Evolutionary conservation across 2,888 invertebrate genomes (phyloP), one percentile per base, ranked within the genome.

Genomic region (Beris chalybata): DNA sequence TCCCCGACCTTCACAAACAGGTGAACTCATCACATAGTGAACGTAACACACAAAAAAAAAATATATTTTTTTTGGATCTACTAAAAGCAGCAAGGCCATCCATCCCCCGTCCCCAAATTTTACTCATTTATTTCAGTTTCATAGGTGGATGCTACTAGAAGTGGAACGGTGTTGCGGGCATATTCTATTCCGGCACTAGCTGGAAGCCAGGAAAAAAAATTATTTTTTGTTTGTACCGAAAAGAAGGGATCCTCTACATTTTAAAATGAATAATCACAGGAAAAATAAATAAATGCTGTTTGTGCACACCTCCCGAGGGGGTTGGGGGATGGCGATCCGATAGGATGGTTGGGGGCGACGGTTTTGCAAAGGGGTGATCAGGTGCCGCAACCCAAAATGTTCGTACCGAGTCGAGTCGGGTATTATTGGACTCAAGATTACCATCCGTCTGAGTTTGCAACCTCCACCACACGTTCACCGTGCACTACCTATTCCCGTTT

Each of bases 251-350:
- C 32, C 47, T 50, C 52, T 32, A 38, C 38, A 38, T 50, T 61
- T 30, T 50, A 38, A 61, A 61, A 61, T 61, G 61, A 61, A 61
- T 61, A 61, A 61, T 61, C 52, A 61, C 50, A 61, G 61, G 50
- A 61, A 45, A 61, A 61, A 61, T 61, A 61, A 61, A 52, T 61
- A 61, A 61, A 61, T 61, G 52, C 61, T 52, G 61, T 61, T 61
- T 61, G 50, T 50, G 61, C 29, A 38, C 52, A 52, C 52, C 58
- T 59, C n/a, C 31, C 61, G 11, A 15, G 29, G 50, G n/a, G 15
- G 15, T 47, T n/a, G 15, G 15, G 3, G 47, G 15, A 7, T 29
- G 15, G 29, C 15, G 50, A 15, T 2, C 9, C 15, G 50, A 50
- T 15, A 9, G 50, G 15, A 3, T 4, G 11, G 15, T n/a, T 22